A percentile compares a stretch with the other conserved stretches of the same genome.
phyloP scores from a whole-genome alignment of 1,140 invertebrate species.

The Gyrodactylus bullatarudis region DNA sequence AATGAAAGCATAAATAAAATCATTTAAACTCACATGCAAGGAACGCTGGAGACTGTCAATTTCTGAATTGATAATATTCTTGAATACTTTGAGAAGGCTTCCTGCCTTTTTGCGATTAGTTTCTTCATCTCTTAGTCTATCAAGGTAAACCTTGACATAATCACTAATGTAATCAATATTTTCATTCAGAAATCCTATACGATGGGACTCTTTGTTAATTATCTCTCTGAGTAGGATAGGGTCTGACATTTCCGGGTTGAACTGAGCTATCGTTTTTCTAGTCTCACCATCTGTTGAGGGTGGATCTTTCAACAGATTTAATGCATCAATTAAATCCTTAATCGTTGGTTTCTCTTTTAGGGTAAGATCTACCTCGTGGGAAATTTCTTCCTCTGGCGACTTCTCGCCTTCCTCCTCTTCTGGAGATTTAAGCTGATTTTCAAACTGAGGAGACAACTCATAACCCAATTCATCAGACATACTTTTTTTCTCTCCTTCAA shows the following conservation, averaged over 20 bases:
- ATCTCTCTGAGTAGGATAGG: background rate
- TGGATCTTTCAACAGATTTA: background rate
- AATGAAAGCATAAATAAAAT: background rate
- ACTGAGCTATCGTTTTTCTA: background rate
- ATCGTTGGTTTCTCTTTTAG: background rate
- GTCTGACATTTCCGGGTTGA: background rate
- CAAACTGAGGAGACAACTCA: background rate
- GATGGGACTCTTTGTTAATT: background rate
- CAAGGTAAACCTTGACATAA: background rate
- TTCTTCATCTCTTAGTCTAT: background rate
- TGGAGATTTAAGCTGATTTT: background rate
- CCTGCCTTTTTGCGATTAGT: background rate
- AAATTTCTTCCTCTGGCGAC: no score
- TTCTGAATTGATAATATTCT: background rate
- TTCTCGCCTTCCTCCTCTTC: background rate
- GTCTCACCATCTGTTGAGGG: background rate
- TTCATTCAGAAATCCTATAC: background rate
- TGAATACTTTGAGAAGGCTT: background rate
- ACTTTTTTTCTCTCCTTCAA: background rate
- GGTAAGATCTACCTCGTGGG: no score
- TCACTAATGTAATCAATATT: background rate
- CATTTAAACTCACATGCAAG: background rate
- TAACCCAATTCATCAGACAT: background rate
- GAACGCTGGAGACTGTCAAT: background rate
- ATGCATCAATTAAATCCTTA: background rate